Conservation (phyloP, 2,888 invertebrate genomes). For the Dicycla oo region DNA sequence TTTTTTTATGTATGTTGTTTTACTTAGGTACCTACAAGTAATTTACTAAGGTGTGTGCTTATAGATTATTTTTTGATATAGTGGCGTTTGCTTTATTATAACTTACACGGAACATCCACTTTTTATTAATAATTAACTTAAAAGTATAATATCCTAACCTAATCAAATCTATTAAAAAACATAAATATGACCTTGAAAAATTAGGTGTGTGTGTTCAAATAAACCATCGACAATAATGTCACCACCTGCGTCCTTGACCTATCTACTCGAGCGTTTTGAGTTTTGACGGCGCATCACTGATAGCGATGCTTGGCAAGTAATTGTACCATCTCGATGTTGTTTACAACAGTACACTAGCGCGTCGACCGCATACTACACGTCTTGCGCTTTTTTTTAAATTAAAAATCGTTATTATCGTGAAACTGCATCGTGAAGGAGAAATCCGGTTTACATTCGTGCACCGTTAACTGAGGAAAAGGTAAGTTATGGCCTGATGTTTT, state of each 20-base stretch:
- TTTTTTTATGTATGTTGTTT: too few relatives aligned
- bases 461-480: constrained; percentile 57
- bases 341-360: constrained; percentile 63
- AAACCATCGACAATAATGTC: constrained; percentile 15
- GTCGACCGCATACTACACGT: constrained; percentile 65
- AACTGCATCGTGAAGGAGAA: constrained; percentile 57
- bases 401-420: constrained; percentile 57
- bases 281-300: constrained; percentile 52
- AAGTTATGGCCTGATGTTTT: constrained; percentile 22
- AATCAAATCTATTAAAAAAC: too few relatives aligned
- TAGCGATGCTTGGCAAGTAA: constrained; percentile 53
- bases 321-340: constrained; percentile 58
- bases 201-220: background rate
- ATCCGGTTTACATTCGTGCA: constrained; percentile 63
- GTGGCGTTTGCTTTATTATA: too few relatives aligned
- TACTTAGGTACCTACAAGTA: too few relatives aligned
- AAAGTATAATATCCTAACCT: too few relatives aligned
- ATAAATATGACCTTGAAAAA: too few relatives aligned
- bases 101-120: too few relatives aligned
- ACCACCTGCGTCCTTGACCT: constrained; percentile 55
- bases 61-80: too few relatives aligned
- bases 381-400: constrained; percentile 54
- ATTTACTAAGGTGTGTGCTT: too few relatives aligned
- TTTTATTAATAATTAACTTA: too few relatives aligned
- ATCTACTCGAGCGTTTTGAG: constrained; percentile 22